Evolutionary conservation across 2,113 vertebrate genomes (phyloP).

Genomic region (Entelurus aequoreus): DNA sequence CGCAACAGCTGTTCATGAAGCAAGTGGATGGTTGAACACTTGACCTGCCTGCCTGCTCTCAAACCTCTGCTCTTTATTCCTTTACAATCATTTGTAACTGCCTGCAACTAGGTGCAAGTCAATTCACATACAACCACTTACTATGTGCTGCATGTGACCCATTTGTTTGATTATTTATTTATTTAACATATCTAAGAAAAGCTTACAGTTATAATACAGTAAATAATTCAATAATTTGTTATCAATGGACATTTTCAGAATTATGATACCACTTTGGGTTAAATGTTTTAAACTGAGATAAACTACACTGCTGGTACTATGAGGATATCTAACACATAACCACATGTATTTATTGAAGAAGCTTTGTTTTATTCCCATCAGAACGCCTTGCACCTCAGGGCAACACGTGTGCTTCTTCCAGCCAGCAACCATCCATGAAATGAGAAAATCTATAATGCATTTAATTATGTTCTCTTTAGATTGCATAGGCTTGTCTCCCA

Average conservation of each 20-base stretch:
- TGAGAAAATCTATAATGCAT: conserved; percentile 70
- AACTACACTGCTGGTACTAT: background rate
- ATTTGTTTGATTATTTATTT: background rate
- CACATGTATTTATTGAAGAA: conserved; percentile 23
- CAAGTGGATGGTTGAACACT: conserved; percentile 15
- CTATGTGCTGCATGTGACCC: background rate
- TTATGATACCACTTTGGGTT: background rate
- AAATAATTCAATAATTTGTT: no score
- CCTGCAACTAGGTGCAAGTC: conserved; percentile 7
- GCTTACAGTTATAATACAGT: background rate
- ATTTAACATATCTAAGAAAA: background rate
- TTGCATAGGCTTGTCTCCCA: conserved; percentile 35
- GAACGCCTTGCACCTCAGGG: conserved; percentile 26
- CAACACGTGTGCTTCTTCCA: conserved; percentile 36
- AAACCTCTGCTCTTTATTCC: conserved; percentile 6
- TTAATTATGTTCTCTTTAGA: conserved; percentile 61
- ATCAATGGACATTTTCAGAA: no score
- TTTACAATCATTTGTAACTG: background rate
- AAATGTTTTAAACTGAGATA: background rate
- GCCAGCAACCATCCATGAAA: conserved; percentile 66
- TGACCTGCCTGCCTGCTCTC: conserved; percentile 20
- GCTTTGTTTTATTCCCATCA: conserved; percentile 26
- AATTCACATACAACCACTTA: background rate
- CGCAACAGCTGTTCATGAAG: conserved; percentile 43
- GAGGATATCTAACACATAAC: conserved; percentile 8